phyloP scores from a whole-genome alignment of 2,113 vertebrate genomes.

The Grus americana region DNA sequence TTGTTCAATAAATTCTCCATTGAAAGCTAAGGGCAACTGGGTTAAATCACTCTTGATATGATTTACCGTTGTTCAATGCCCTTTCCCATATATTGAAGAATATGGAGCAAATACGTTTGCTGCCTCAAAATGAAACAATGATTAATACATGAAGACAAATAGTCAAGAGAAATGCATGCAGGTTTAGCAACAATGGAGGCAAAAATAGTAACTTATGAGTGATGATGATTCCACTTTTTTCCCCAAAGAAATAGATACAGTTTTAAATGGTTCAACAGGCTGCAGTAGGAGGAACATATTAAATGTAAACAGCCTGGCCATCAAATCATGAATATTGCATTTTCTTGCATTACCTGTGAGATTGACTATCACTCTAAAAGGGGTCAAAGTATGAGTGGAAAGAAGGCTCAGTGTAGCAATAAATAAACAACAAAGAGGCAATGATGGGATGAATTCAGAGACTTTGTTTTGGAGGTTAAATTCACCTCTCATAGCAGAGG shows the following conservation, averaged over 20 bases:
- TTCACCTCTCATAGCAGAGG: background rate
- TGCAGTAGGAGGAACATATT: background rate
- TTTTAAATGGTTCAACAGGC: background rate
- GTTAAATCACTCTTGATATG: background rate
- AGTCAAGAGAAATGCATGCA: background rate
- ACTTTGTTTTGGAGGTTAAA: background rate
- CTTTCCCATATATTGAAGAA: background rate
- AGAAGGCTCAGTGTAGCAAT: background rate
- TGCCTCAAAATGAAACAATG: background rate
- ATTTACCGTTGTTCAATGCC: background rate
- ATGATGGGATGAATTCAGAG: background rate
- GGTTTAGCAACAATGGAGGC: background rate
- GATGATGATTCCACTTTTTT: background rate
- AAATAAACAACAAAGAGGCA: background rate
- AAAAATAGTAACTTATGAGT: background rate
- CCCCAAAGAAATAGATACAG: background rate
- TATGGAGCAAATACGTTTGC: background rate
- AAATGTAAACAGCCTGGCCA: background rate
- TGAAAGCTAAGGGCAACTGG: slow-evolving; percentile 3
- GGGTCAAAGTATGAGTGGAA: background rate
- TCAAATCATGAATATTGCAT: background rate
- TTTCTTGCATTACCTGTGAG: background rate
- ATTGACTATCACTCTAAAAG: background rate
- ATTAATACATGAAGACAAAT: slow-evolving; percentile 16
- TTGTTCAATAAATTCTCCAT: slow-evolving; percentile 21